phyloP scores from a whole-genome alignment of 2,113 vertebrate genomes.

The Trogon surrucura region DNA sequence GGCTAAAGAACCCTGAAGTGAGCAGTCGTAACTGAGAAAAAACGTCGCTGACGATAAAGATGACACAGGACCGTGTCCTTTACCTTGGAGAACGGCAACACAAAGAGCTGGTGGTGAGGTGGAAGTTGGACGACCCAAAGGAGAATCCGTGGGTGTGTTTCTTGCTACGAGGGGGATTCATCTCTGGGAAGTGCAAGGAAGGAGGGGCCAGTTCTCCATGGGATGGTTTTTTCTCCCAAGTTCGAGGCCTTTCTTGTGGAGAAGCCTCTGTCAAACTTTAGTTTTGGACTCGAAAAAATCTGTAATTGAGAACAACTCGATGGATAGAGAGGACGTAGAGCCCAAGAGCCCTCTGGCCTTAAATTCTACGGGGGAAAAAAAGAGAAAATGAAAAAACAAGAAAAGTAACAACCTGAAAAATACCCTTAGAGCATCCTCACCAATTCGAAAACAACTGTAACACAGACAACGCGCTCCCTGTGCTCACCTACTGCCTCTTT shows the following conservation, averaged over 20 bases:
- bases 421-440: not conserved
- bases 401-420: not conserved
- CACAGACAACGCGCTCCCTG: not conserved
- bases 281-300: not conserved
- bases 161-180: not conserved
- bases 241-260: not conserved
- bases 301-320: not conserved
- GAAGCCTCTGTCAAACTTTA: not conserved
- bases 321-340: fast-evolving
- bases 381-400: not conserved
- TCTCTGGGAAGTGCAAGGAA: not conserved
- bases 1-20: not conserved
- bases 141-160: not conserved
- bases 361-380: not conserved
- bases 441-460: not conserved
- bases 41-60: not conserved
- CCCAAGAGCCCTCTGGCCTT: not conserved
- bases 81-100: not conserved
- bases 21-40: not conserved
- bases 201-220: not conserved
- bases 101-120: not conserved
- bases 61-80: not conserved
- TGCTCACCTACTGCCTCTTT: not conserved
- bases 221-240: not conserved
- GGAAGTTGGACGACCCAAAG: not conserved